Base-by-base conservation (phyloP, 2,888 invertebrate genomes). In the Aphodius sticticus region DNA sequence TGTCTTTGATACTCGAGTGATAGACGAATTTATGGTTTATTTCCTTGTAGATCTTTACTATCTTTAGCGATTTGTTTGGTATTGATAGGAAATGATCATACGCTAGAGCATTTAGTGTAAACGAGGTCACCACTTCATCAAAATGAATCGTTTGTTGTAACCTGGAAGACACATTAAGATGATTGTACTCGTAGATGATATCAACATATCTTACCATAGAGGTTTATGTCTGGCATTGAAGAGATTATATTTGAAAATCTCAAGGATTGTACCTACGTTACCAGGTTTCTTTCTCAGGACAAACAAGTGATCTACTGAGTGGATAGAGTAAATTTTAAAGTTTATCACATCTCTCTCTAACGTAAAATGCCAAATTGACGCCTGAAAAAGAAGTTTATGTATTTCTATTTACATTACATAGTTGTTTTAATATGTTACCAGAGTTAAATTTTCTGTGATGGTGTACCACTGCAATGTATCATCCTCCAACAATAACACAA, bases 11-110 rank as follows among this genome's bases (percentile, higher is more conserved):
- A 16, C 84, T 86, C 81, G 85, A 82, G 69, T 83, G 86, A 0
- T 81, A 74, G 14, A 82, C 72, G 80, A 88, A 88, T 70, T 82
- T 84, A n/a, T 82, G 80, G 2, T 83, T 78, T 5, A 80, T 36
- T 26, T 84, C 85, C 81, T 86, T 86, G 81, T 84, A 89, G 38
- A 89, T 82, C 38, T 75, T 69, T 14, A 89, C 83, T n/a, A 79
- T 37, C 16, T 83, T 78, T 77, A 6, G 9, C 6, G 35, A 12
- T 74, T 83, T 83, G 83, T 89, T 88, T 14, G 88, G 86, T 77
- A 89, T 83, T 6, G 87, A 85, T 6, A 89, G 81, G 81, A 84
- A 88, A 14, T 82, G 83, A 70, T 85, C 81, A 2, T 81, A 78
- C 16, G 83, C 83, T 69, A 85, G 83, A 53, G 82, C 80, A 71